Conservation (phyloP, 2,888 invertebrate species). For the Globia sparganii region DNA sequence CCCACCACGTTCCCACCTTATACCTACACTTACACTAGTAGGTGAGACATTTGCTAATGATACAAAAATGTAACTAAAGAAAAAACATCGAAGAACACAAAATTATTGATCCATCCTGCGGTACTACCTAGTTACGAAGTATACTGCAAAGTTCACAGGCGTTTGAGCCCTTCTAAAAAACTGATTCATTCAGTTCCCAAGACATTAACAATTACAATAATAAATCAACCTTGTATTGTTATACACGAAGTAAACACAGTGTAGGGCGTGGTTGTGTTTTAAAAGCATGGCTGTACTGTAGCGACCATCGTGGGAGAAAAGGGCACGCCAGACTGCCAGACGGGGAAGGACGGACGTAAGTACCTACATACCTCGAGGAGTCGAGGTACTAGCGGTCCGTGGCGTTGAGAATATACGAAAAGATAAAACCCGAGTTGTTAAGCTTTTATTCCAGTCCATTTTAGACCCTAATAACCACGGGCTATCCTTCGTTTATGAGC, state of each 20-base stretch:
- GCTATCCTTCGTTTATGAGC: background rate
- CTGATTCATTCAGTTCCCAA: conserved; percentile 31
- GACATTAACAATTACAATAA: conserved; percentile 35
- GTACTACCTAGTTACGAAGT: background rate
- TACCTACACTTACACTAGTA: too few species aligned
- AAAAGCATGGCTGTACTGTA: conserved; percentile 29
- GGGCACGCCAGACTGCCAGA: conserved; percentile 43
- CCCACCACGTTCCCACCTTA: background rate
- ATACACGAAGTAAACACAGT: conserved; percentile 19
- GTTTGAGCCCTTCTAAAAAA: conserved; percentile 26
- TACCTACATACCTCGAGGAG: conserved; percentile 21
- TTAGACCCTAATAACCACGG: conserved; percentile 10
- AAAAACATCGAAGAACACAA: background rate
- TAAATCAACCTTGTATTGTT: conserved; percentile 40
- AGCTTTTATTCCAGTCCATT: conserved; percentile 20
- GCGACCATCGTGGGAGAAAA: conserved; percentile 48
- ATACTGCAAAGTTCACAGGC: background rate
- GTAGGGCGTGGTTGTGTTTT: conserved; percentile 54
- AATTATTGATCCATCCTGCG: conserved; percentile 25
- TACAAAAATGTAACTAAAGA: background rate
- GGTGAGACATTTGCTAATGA: background rate
- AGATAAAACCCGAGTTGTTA: conserved; percentile 22
- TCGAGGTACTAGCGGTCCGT: conserved; percentile 11
- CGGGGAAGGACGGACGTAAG: conserved; percentile 20
- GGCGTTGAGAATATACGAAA: conserved; percentile 19